Conservation (phyloP, 2,797 vertebrate species). For the Poeciliopsis turneri region DNA sequence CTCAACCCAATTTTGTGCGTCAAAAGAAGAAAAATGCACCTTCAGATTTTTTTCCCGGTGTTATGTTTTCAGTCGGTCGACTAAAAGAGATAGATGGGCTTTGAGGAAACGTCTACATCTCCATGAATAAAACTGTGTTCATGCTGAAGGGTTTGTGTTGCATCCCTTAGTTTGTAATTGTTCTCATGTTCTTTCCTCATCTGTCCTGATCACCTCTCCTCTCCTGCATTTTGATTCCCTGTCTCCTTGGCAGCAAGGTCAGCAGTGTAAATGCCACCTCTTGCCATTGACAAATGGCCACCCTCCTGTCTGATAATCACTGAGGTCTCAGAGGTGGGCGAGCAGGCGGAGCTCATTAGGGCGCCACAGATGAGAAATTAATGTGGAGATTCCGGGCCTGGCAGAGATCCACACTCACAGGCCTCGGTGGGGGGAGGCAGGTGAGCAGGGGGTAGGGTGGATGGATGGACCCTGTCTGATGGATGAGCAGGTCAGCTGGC, state of each 20-base stretch:
- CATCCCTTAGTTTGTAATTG: constrained; percentile 41
- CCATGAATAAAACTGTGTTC: constrained; percentile 3
- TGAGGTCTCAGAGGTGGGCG: constrained; percentile 75
- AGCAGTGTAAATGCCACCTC: constrained; percentile 76
- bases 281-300: constrained; percentile 78
- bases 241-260: constrained; percentile 77
- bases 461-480: constrained; percentile 66
- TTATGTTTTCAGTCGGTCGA: constrained; percentile 1
- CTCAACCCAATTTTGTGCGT: background rate
- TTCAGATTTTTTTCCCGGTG: constrained; percentile 2
- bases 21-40: constrained; percentile 13
- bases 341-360: constrained; percentile 82
- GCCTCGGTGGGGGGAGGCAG: constrained; percentile 14
- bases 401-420: constrained; percentile 62
- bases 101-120: background rate
- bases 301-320: constrained; percentile 78
- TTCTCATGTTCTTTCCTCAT: constrained; percentile 34
- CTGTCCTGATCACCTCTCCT: constrained; percentile 23
- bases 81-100: constrained; percentile 6
- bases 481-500: constrained; percentile 74
- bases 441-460: background rate
- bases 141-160: constrained; percentile 2
- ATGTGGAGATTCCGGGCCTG: constrained; percentile 76
- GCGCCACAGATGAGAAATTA: constrained; percentile 79
- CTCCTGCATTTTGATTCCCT: constrained; percentile 46